Evolutionary conservation across 2,888 invertebrate genomes (phyloP).

Genomic region (Falcaria lacertinaria): DNA sequence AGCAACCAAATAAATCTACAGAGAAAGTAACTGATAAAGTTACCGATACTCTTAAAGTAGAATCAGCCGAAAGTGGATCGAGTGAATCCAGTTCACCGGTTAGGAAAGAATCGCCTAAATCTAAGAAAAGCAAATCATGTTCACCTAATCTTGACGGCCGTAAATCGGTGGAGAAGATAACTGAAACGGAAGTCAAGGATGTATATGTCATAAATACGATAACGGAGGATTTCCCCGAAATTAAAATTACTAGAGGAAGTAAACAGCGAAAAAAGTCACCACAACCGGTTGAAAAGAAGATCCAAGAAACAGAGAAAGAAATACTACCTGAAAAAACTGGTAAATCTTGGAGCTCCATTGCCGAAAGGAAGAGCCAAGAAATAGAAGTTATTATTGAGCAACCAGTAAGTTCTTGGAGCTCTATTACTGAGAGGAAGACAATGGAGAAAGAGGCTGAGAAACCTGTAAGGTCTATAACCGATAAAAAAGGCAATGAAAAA

Average conservation of each 20-base stretch:
- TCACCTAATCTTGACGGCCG: slow-evolving; percentile 48
- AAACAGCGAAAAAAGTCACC: slow-evolving; percentile 60
- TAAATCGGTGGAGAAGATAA: slow-evolving; percentile 39
- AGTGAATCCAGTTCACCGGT: slow-evolving; percentile 24
- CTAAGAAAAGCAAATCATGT: slow-evolving; percentile 54
- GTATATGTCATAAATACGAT: slow-evolving; percentile 68
- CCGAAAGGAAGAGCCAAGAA: slow-evolving; percentile 28
- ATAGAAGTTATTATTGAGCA: slow-evolving; percentile 38
- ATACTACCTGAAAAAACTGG: slow-evolving; percentile 43
- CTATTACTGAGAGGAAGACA: slow-evolving; percentile 48
- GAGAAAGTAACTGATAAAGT: slow-evolving; percentile 23
- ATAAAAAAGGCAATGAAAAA: too few relatives aligned
- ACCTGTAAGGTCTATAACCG: not conserved
- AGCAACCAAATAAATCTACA: slow-evolving; percentile 19
- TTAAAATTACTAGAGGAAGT: slow-evolving; percentile 61
- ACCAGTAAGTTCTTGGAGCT: slow-evolving; percentile 76
- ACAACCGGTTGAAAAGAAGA: slow-evolving; percentile 36
- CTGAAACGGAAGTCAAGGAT: slow-evolving; percentile 53
- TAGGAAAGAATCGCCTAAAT: slow-evolving; percentile 40
- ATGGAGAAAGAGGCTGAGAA: not conserved
- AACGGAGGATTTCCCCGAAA: slow-evolving; percentile 70
- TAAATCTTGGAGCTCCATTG: slow-evolving; percentile 79
- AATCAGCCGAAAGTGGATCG: slow-evolving; percentile 15
- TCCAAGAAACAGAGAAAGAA: too few relatives aligned
- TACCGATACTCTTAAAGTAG: slow-evolving; percentile 19